Percentiles rank a stretch among this genome's conserved stretches.
phyloP scores from a whole-genome alignment of 2,113 vertebrate genomes.

The Lipotes vexillifer region DNA sequence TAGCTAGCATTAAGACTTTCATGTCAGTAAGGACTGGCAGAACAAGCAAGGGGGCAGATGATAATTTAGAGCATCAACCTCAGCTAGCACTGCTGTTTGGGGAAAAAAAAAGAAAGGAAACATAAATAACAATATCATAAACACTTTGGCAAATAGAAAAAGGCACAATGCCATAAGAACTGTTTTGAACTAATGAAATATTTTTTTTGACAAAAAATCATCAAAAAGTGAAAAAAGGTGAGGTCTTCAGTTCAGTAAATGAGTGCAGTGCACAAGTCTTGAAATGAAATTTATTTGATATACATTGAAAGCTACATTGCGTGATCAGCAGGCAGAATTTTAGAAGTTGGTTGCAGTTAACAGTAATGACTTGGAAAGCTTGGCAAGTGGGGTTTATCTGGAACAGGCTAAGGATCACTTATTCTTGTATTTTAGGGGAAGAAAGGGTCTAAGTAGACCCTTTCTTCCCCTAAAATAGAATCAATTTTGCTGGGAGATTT shows the following conservation, averaged over 20 bases:
- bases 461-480: not conserved
- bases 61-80: not conserved
- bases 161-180: not conserved
- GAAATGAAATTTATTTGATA: not conserved
- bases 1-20: not conserved
- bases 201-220: not conserved
- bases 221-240: not conserved
- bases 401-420: not conserved
- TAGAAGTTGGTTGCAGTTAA: not conserved
- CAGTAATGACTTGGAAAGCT: not conserved
- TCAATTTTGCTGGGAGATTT: not conserved
- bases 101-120: not conserved
- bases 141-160: not conserved
- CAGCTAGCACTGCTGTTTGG: not conserved
- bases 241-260: not conserved
- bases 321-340: not conserved
- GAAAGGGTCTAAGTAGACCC: not conserved
- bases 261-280: not conserved
- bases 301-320: not conserved
- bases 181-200: not conserved
- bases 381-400: not conserved
- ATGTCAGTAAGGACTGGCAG: not conserved
- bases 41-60: not conserved
- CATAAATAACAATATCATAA: not conserved
- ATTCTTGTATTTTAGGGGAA: not conserved